These are phyloP conservation scores for Dasyprocta punctata DNA, from an alignment of 2,113 vertebrate genomes.

Conservation along the genomic window DNA sequence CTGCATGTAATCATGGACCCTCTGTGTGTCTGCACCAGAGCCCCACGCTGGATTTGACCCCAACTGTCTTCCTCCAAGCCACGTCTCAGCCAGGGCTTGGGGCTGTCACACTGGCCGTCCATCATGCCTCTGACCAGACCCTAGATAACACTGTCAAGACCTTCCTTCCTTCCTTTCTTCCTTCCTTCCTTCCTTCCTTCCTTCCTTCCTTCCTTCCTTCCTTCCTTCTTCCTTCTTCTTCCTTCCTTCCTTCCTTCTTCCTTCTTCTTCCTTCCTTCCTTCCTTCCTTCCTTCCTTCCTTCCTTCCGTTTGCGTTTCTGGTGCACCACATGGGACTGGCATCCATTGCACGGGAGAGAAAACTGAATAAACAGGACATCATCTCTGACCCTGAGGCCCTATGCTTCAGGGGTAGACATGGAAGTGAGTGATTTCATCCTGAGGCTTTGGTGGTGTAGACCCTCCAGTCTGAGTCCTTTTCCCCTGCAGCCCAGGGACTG, in stretches of 20 bases:
- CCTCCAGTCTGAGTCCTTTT: neutral
- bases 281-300: neutral
- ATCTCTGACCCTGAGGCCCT: neutral
- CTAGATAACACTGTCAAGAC: neutral
- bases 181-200: no score
- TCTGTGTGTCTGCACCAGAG: neutral
- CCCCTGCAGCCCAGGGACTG: neutral
- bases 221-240: no score
- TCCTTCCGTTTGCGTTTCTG: neutral
- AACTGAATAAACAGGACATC: neutral
- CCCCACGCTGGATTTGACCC: neutral
- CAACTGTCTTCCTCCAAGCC: neutral
- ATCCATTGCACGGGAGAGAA: neutral
- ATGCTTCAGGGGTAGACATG: neutral
- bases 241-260: no score
- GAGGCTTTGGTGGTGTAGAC: neutral
- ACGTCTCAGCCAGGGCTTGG: neutral
- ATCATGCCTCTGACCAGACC: neutral
- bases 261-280: no score
- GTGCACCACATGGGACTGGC: rapidly evolving
- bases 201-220: no score
- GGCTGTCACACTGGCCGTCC: rapidly evolving
- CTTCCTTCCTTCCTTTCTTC: no score
- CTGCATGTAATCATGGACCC: neutral
- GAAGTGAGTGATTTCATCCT: neutral